Conservation (phyloP, 2,888 invertebrate genomes). For the Hyposoter didymator region DNA sequence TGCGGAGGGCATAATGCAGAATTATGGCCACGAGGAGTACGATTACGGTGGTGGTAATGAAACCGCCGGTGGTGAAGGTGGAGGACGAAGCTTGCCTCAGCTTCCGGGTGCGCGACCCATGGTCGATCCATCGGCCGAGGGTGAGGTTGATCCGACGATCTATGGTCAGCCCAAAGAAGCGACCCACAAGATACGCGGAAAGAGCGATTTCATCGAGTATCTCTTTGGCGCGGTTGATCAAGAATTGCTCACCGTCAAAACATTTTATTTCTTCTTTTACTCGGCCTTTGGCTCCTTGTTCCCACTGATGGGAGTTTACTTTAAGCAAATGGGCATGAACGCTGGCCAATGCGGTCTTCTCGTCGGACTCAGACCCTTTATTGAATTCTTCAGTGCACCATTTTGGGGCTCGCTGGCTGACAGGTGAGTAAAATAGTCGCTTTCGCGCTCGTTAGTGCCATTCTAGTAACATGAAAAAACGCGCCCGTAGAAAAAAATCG, state of each 20-base stretch:
- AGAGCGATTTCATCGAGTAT: conserved; percentile 93
- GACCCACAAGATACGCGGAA: conserved; percentile 95
- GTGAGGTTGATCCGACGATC: conserved; percentile 93
- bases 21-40: conserved; percentile 79
- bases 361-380: conserved; percentile 98
- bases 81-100: conserved; percentile 74
- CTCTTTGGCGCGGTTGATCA: conserved; percentile 94
- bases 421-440: conserved; percentile 84
- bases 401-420: conserved; percentile 99
- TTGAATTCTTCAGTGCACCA: conserved; percentile 98
- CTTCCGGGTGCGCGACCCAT: conserved; percentile 87
- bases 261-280: conserved; percentile 99
- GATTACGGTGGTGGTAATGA: conserved; percentile 71
- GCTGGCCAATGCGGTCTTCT: conserved; percentile 96
- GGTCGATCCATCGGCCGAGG: conserved; percentile 93
- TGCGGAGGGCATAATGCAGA: conserved; percentile 75
- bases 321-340: conserved; percentile 99
- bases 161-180: conserved; percentile 95
- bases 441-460: conserved; percentile 17
- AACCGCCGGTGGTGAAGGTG: conserved; percentile 54
- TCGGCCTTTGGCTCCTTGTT: conserved; percentile 99
- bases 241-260: conserved; percentile 97
- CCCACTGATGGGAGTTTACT: conserved; percentile 99
- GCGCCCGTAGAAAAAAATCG: too few relatives aligned
- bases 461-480: too few relatives aligned